phyloP scores from a whole-genome alignment of 2,797 vertebrate species.

The Myotis vivesi region DNA sequence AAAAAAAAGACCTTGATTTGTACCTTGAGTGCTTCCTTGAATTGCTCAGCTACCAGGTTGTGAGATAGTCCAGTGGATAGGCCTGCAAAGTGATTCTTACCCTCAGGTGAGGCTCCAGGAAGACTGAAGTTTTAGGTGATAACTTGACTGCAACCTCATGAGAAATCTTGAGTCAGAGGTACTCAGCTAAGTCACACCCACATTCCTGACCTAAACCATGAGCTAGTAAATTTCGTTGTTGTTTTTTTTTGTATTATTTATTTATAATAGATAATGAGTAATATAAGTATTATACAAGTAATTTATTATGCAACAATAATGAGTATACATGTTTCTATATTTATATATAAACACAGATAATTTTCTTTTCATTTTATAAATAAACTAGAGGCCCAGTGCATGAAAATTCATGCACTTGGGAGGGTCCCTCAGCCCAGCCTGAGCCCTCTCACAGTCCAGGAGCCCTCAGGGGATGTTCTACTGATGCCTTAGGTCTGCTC shows the following conservation, averaged over 20 bases:
- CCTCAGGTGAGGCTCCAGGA: not conserved
- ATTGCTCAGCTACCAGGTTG: not conserved
- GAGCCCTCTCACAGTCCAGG: too few species aligned
- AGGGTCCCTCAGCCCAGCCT: too few species aligned
- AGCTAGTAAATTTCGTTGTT: not conserved
- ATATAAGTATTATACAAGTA: not conserved
- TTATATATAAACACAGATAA: not conserved
- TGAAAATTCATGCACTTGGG: too few species aligned
- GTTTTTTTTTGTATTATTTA: slow-evolving; percentile 15
- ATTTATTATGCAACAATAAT: not conserved
- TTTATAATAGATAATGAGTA: not conserved
- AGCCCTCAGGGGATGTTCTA: too few species aligned
- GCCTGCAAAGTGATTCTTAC: not conserved
- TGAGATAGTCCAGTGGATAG: not conserved
- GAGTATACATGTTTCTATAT: not conserved
- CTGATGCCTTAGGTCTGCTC: too few species aligned
- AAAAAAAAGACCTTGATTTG: not conserved
- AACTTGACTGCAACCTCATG: not conserved
- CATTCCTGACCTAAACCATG: not conserved
- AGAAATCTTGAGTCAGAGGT: not conserved
- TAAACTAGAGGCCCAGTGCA: not conserved
- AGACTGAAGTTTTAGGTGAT: not conserved
- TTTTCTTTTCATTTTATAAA: slow-evolving; percentile 23
- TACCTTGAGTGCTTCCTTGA: not conserved
- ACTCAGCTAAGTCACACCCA: not conserved